These are phyloP conservation scores for Dolichopus griseipennis DNA, from an alignment of 2,888 invertebrate species.

Conservation along the genomic window DNA sequence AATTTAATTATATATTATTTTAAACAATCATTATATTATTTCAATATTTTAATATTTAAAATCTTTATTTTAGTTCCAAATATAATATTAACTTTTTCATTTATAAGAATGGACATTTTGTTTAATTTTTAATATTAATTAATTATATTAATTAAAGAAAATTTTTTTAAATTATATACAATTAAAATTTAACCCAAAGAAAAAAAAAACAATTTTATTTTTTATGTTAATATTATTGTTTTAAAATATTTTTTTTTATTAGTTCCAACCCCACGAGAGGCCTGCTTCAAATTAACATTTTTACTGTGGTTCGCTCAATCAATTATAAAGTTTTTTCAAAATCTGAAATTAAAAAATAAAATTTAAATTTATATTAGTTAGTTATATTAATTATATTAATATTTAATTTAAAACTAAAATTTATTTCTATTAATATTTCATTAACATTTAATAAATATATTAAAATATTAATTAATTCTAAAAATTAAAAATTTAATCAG, in stretches of 20 bases:
- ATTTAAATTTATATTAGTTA: no score
- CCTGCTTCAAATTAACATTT: conserved; percentile 18
- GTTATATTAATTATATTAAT: no score
- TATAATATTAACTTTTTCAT: not conserved
- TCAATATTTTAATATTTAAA: not conserved
- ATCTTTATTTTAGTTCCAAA: conserved; percentile 1
- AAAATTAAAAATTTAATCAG: no score
- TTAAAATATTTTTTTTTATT: not conserved
- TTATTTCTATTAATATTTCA: no score
- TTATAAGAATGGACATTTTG: conserved; percentile 7
- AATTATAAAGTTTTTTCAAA: not conserved
- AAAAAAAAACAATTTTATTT: no score
- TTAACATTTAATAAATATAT: no score
- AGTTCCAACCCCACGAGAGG: conserved; percentile 21
- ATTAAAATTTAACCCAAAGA: no score
- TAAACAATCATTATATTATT: not conserved
- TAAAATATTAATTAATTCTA: no score
- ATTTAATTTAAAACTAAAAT: no score
- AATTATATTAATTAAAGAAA: not conserved
- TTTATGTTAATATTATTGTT: no score
- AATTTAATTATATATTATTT: no score
- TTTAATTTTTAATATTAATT: not conserved
- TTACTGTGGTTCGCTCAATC: not conserved
- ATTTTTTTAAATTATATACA: no score
- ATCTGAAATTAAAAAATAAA: not conserved